These are phyloP conservation scores for Tyto alba DNA, from an alignment of 2,113 vertebrate species.

Conservation along the genomic window DNA sequence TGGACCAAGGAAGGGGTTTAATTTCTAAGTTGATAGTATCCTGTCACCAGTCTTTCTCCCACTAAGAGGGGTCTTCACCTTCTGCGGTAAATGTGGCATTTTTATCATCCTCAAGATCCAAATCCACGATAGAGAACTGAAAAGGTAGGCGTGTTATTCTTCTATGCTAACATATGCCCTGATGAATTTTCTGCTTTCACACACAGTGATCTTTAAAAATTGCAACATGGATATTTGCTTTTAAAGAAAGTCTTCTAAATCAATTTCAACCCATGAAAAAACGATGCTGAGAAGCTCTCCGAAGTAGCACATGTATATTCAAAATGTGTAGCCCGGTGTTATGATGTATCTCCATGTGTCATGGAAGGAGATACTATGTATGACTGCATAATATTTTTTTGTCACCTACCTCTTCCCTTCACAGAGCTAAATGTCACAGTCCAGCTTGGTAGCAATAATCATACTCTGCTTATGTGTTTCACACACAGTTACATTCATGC, in stretches of 20 bases:
- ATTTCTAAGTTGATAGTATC: not conserved
- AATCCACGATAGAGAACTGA: not conserved
- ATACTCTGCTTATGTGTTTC: not conserved
- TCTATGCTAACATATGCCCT: not conserved
- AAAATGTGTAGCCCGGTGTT: not conserved
- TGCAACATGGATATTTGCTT: not conserved
- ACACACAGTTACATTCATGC: accelerated
- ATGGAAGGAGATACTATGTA: not conserved
- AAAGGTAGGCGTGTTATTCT: not conserved
- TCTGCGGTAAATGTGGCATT: not conserved
- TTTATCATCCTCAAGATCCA: not conserved
- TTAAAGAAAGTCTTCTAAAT: not conserved
- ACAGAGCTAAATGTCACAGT: not conserved
- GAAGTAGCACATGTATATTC: accelerated
- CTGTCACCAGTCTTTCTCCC: not conserved
- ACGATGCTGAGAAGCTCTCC: not conserved
- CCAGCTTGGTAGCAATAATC: not conserved
- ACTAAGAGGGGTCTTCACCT: not conserved
- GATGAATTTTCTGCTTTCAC: not conserved
- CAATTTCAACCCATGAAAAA: not conserved
- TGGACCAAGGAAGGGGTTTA: not conserved
- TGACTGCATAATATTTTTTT: not conserved
- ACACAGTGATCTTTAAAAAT: not conserved
- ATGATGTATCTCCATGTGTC: accelerated
- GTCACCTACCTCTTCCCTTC: not conserved